A percentile compares a stretch with the other conserved stretches of the same genome.
Conservation (phyloP, 2,888 invertebrate species). For the Diloba caeruleocephala region DNA sequence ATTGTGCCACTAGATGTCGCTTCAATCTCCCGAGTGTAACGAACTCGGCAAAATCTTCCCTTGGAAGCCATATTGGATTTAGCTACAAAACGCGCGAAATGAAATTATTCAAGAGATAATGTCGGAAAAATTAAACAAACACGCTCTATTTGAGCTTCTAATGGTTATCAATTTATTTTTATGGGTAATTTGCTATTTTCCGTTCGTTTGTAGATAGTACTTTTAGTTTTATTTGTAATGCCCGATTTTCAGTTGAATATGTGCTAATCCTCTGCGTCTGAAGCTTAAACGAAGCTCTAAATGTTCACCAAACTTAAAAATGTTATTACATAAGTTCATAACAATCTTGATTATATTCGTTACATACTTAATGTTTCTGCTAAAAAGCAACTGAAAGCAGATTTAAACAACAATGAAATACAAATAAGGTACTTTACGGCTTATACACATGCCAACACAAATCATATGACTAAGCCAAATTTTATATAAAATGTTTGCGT, state of each 20-base stretch:
- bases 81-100: slow-evolving; percentile 56
- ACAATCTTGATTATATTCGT: too few relatives aligned
- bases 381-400: too few relatives aligned
- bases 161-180: slow-evolving; percentile 27
- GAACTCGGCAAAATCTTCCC: slow-evolving; percentile 46
- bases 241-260: too few relatives aligned
- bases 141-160: slow-evolving; percentile 24
- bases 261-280: too few relatives aligned
- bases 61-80: slow-evolving; percentile 64
- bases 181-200: slow-evolving; percentile 19
- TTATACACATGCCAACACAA: slow-evolving; percentile 25
- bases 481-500: slow-evolving; percentile 21
- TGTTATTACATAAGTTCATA: too few relatives aligned
- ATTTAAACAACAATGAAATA: neutral
- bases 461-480: slow-evolving; percentile 23
- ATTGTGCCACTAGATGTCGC: slow-evolving; percentile 51
- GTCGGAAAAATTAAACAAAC: slow-evolving; percentile 53
- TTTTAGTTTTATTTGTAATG: neutral
- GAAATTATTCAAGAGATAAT: slow-evolving; percentile 55
- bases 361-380: too few relatives aligned
- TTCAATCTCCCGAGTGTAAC: slow-evolving; percentile 45
- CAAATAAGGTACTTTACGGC: slow-evolving; percentile 7
- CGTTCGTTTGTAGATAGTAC: neutral
- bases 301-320: too few relatives aligned
- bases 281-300: too few relatives aligned